Evolutionary conservation across 2,888 invertebrate genomes (phyloP).

Genomic region (Monochamus alternatus): DNA sequence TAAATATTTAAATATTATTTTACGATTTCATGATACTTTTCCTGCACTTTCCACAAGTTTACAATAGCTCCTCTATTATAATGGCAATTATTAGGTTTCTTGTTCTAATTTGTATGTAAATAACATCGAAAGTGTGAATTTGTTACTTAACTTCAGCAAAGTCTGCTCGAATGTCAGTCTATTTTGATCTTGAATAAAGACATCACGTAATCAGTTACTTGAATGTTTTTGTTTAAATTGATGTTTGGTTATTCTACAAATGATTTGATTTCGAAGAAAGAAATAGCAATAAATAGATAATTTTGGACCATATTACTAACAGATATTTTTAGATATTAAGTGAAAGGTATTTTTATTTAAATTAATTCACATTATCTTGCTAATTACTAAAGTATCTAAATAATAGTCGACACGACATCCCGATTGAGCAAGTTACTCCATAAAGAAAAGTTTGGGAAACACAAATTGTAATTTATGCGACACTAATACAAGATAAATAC

Average conservation of each 20-base stretch:
- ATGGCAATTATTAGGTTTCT: background rate
- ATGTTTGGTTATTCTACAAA: background rate
- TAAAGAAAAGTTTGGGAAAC: conserved; percentile 5
- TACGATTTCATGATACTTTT: conserved; percentile 2
- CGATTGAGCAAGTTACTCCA: background rate
- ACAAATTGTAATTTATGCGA: conserved; percentile 8
- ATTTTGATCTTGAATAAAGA: conserved; percentile 9
- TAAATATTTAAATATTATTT: conserved; percentile 12
- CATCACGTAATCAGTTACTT: background rate
- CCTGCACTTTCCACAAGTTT: background rate
- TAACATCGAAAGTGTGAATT: conserved; percentile 14
- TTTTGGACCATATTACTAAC: no score
- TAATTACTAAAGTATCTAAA: background rate
- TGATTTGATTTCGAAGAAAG: no score
- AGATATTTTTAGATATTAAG: no score
- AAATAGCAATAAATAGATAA: no score
- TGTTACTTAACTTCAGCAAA: conserved; percentile 1
- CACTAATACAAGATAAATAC: background rate
- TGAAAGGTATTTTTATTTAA: background rate
- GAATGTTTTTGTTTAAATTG: background rate
- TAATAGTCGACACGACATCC: background rate
- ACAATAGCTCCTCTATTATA: conserved; percentile 12
- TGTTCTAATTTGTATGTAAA: conserved; percentile 20
- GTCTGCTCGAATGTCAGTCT: background rate
- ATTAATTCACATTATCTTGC: background rate